These are phyloP conservation scores for Ataeniobius toweri DNA, from an alignment of 2,797 vertebrate species.

Conservation along the genomic window DNA sequence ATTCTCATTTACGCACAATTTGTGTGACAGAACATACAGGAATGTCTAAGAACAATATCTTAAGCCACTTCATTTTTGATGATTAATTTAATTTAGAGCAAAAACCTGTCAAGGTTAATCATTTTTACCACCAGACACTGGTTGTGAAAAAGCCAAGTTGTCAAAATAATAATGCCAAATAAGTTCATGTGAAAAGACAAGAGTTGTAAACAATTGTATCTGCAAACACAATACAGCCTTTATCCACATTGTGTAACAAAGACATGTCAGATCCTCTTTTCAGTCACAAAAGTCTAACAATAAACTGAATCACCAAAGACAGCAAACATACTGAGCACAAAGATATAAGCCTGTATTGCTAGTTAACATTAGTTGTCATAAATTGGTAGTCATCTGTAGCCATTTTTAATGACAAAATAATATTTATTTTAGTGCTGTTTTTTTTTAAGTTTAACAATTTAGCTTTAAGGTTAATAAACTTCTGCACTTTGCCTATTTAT, in stretches of 20 bases:
- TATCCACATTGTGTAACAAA: background rate
- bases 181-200: background rate
- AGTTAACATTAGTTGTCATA: background rate
- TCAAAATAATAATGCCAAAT: background rate
- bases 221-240: background rate
- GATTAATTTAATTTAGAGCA: background rate
- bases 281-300: background rate
- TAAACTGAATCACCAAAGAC: background rate
- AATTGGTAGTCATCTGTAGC: background rate
- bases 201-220: background rate
- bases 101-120: background rate
- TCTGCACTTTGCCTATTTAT: background rate
- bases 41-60: background rate
- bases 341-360: background rate
- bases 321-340: background rate
- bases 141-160: background rate
- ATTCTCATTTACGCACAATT: background rate
- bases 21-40: background rate
- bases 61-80: background rate
- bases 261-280: background rate
- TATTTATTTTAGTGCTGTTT: background rate
- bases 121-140: background rate
- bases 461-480: slow-evolving; percentile 7
- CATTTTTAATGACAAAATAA: background rate
- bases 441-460: background rate